These are phyloP conservation scores for Cosmopolites sordidus DNA, from an alignment of 2,888 invertebrate genomes.

Conservation along the genomic window DNA sequence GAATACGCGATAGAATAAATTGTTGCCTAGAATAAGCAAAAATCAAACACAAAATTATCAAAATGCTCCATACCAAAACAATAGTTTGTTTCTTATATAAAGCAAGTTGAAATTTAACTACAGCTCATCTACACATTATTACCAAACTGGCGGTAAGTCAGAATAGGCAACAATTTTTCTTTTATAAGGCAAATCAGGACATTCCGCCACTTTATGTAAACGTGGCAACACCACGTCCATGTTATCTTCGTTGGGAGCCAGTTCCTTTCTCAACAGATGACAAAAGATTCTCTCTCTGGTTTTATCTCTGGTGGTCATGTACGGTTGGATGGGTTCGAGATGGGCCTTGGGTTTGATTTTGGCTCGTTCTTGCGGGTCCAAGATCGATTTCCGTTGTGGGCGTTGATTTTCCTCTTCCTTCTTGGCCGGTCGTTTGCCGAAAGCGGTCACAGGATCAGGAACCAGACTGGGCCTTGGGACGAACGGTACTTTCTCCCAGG, in stretches of 20 bases:
- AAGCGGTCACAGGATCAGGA: conserved; percentile 80
- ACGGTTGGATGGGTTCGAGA: conserved; percentile 61
- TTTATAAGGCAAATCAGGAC: conserved; percentile 48
- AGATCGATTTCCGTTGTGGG: conserved; percentile 46
- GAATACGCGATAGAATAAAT: too few species aligned
- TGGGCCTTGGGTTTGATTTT: conserved; percentile 60
- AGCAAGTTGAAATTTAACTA: too few species aligned
- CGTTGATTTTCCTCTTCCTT: conserved; percentile 24
- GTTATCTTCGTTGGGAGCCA: conserved; percentile 50
- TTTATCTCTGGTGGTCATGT: conserved; percentile 63
- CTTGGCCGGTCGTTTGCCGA: conserved; percentile 59
- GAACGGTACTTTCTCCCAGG: conserved; percentile 85
- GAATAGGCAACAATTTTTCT: conserved; percentile 52
- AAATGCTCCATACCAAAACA: too few species aligned
- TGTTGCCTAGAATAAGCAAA: too few species aligned
- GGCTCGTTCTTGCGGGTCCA: conserved; percentile 57
- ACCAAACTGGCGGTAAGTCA: conserved; percentile 38
- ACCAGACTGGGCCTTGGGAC: conserved; percentile 82
- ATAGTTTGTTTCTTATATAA: too few species aligned
- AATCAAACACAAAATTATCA: too few species aligned
- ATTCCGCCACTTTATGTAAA: conserved; percentile 54
- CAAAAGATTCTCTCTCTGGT: conserved; percentile 61
- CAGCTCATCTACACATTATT: too few species aligned
- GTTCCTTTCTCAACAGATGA: conserved; percentile 57
- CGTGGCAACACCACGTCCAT: conserved; percentile 64